Evolutionary conservation across 2,888 invertebrate species (phyloP).

Genomic region (Tryphoninae sp.): DNA sequence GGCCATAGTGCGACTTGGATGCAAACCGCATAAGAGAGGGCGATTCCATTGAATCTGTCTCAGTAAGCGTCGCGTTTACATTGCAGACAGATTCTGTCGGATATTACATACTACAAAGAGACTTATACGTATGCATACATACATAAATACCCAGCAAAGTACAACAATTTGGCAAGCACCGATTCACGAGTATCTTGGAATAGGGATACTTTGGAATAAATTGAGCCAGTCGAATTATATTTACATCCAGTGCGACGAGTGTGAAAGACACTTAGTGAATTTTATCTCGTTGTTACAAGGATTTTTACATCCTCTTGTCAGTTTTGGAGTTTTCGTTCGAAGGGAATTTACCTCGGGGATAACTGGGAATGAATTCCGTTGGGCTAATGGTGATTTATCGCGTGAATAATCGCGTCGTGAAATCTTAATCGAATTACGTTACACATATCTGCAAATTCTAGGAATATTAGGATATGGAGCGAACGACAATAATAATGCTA

Average conservation of each 20-base stretch:
- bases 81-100: conserved; percentile 66
- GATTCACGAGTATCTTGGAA: neutral
- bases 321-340: neutral
- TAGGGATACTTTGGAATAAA: neutral
- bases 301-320: no score
- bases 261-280: neutral
- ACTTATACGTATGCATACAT: neutral
- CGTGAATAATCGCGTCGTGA: neutral
- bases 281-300: no score
- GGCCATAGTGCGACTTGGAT: conserved; percentile 80
- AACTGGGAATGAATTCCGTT: conserved; percentile 13
- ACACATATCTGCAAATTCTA: neutral
- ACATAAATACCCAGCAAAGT: neutral
- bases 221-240: neutral
- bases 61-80: conserved; percentile 77
- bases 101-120: conserved; percentile 13
- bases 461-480: neutral
- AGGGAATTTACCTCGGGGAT: neutral
- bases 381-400: neutral
- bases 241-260: conserved; percentile 43
- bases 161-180: neutral
- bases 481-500: conserved; percentile 24
- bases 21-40: conserved; percentile 79
- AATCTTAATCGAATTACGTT: neutral
- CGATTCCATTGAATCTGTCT: conserved; percentile 71